Evolutionary conservation across 2,888 invertebrate genomes (phyloP).

Genomic region (Eulithis testata): DNA sequence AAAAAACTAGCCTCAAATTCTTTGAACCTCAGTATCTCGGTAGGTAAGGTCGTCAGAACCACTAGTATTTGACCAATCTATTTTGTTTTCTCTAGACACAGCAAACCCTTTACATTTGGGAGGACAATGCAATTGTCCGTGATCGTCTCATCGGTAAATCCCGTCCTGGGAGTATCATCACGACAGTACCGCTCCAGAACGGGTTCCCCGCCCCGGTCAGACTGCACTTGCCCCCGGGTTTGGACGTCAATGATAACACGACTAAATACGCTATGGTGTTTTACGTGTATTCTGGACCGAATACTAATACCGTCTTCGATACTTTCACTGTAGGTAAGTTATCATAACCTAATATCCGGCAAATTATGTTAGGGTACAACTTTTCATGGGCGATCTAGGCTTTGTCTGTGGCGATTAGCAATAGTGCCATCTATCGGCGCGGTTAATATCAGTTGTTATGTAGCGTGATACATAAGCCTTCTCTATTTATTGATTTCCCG

Average conservation of each 20-base stretch:
- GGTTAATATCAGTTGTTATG: no score
- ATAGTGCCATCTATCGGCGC: no score
- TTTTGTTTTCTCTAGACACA: slow-evolving; percentile 45
- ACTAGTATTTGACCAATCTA: no score
- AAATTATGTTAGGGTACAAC: no score
- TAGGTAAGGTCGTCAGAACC: no score
- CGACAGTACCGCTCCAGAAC: slow-evolving; percentile 83
- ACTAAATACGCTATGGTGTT: slow-evolving; percentile 89
- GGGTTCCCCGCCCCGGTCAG: slow-evolving; percentile 86
- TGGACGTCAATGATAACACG: slow-evolving; percentile 81
- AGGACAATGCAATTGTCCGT: slow-evolving; percentile 84
- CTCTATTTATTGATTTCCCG: no score
- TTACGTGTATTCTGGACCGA: slow-evolving; percentile 94
- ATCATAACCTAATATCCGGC: no score
- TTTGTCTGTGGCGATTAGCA: no score
- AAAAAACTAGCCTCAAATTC: no score
- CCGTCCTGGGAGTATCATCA: slow-evolving; percentile 80
- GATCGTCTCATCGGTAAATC: slow-evolving; percentile 75
- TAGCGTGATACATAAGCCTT: no score
- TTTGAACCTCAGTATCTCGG: no score
- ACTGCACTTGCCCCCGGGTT: slow-evolving; percentile 87
- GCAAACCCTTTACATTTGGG: slow-evolving; percentile 77
- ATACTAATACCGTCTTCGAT: slow-evolving; percentile 90
- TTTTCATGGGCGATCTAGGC: no score
- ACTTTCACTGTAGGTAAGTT: slow-evolving; percentile 84